Percentiles rank a stretch among this genome's conserved stretches.
phyloP scores from a whole-genome alignment of 1,140 invertebrate species.

The Batillaria attramentaria region DNA sequence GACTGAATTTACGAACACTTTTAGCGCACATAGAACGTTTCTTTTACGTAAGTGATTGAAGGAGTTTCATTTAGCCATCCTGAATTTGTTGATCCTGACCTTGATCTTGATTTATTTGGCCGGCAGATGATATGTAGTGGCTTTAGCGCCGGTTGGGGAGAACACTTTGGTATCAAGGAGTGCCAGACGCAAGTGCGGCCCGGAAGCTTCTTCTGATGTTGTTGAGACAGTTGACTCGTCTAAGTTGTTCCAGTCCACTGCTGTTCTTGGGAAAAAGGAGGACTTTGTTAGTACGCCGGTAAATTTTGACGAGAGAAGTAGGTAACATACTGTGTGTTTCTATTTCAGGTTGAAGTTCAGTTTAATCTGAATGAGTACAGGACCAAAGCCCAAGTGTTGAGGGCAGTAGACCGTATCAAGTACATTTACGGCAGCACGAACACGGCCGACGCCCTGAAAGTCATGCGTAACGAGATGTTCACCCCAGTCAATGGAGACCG shows the following conservation, averaged over 20 bases:
- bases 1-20: too few relatives aligned
- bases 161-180: too few relatives aligned
- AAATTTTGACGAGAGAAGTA: background rate
- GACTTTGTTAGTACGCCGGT: background rate
- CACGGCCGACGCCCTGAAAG: conserved; percentile 53
- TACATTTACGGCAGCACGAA: conserved; percentile 56
- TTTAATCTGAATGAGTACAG: conserved; percentile 54
- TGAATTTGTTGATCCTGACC: too few relatives aligned
- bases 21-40: too few relatives aligned
- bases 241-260: background rate
- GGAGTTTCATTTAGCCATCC: too few relatives aligned
- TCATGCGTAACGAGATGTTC: conserved; percentile 47
- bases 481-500: conserved; percentile 48
- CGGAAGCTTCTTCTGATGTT: background rate
- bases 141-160: too few relatives aligned
- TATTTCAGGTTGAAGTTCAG: conserved; percentile 37
- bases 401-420: conserved; percentile 49
- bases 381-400: conserved; percentile 38
- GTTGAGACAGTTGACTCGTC: background rate
- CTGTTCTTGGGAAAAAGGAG: background rate
- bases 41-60: too few relatives aligned
- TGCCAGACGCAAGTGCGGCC: too few relatives aligned
- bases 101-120: too few relatives aligned
- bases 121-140: too few relatives aligned
- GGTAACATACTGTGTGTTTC: background rate